Base-by-base conservation (phyloP, 2,888 invertebrate genomes). In the Parasteatoda lunata region DNA sequence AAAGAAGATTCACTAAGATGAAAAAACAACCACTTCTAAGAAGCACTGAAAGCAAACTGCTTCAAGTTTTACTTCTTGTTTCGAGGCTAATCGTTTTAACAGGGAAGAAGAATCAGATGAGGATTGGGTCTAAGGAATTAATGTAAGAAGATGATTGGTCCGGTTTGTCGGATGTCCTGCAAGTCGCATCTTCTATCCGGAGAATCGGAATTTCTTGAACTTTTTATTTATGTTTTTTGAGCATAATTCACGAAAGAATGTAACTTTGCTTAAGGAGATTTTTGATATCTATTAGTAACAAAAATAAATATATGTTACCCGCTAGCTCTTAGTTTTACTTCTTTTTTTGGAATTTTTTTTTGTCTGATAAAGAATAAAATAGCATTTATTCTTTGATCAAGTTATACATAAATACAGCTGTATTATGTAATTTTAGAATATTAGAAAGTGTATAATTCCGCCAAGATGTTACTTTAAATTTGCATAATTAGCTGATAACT, bases 141-240 rank as follows among this genome's bases (percentile, higher is more conserved):
- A 65, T 51, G 66, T 68, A n/a, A 64, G 77, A 68, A 77, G 70
- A 54, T 83, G 77, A 83, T 83, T 83, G 83, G 83, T 76, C 83
- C 83, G 70, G 77, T 83, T 83, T 82, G 52, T 70, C 52, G 80
- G 65, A 76, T 70, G 81, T 76, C 75, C 82, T 49, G 69, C 30
- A 68, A 68, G 65, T 77, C 66, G 30, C 15, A 68, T 65, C 77
- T 68, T 13, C 66, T 68, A 77, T 68, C 77, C 66, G 77, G 68
- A 77, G 77, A 68, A 52, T 49, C 13, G 54, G 68, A 77, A 77
- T 77, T 68, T 49, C 8, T n/a, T 8, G 8, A 11, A 59, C n/a
- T 59, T 59, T n/a, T 59, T 59, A 59, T 13, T 7, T 59, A 13
- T 5, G 59, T 59, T 59, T 5, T 13, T 59, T 13, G 4, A 59